Base-by-base conservation (phyloP, 2,888 invertebrate genomes). In the Eupsilia transversa region DNA sequence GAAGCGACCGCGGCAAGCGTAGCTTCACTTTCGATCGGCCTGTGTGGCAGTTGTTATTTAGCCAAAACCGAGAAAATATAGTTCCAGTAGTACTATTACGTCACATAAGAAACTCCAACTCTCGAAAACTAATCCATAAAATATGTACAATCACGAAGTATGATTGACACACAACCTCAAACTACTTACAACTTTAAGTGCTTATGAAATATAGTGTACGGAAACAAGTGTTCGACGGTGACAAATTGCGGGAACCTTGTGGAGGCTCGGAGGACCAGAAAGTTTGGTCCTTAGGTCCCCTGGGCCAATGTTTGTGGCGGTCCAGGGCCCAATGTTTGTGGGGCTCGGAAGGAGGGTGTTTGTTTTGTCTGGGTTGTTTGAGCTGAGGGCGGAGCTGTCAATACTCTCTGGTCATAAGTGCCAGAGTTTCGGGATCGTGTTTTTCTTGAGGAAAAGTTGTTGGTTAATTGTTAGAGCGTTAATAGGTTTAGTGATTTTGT, bases 221-320 rank as follows among this genome's bases (percentile, higher is more conserved):
- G 66, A 61, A 35, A 23, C 35, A 61, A 60, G 46, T 52, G 57
- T 52, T 46, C 73, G 87, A 83, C 81, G 76, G 77, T 79, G 85
- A 87, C 73, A 85, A 87, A 86, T 83, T 74, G 68, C 69, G 59
- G 27, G 57, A 84, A 87, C 63, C 81, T 74, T 59, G 72, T 46
- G 33, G 63, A 63, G 68, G 74, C 82, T 67, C 67, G 46, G 17
- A 77, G 82, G 80, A 72, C 52, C 63, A 64, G 49, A 79, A 80
- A 85, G 66, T 84, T 84, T 59, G 57, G 63, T 69, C 73, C 68
- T 73, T 14, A 30, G 60, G 41, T 56, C 82, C 71, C 72, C 23
- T 17, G 77, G 69, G 85, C 46, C 65, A 46, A 61, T 74, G 67
- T 78, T 80, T 72, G 73, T 66, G 52, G 59, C 33, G 56, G 78